phyloP scores from a whole-genome alignment of 2,113 vertebrate species.

The Cryptotis parvus region DNA sequence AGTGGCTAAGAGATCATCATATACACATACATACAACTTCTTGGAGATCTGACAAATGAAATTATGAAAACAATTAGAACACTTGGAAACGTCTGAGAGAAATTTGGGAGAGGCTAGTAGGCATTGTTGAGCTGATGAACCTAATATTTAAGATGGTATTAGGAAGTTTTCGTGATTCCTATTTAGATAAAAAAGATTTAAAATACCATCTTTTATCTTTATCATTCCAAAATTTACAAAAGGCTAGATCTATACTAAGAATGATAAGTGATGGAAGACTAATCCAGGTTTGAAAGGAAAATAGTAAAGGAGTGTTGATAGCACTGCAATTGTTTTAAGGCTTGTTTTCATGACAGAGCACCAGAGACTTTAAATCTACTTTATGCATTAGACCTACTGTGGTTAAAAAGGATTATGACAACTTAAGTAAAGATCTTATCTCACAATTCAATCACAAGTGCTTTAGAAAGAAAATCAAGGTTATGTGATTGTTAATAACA shows the following conservation, averaged over 20 bases:
- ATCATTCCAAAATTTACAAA: neutral
- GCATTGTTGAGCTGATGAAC: neutral
- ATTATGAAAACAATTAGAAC: neutral
- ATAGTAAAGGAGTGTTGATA: neutral
- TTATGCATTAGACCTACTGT: conserved; percentile 3
- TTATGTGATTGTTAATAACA: conserved; percentile 56
- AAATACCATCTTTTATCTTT: neutral
- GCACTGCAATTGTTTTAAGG: neutral
- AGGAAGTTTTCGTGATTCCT: neutral
- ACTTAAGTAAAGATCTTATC: conserved; percentile 37
- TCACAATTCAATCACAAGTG: conserved; percentile 3
- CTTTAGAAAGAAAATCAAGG: conserved; percentile 45
- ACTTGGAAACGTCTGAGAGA: neutral
- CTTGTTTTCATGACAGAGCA: neutral
- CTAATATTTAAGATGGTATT: neutral
- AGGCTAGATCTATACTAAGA: neutral
- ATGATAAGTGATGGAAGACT: neutral
- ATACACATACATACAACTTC: neutral
- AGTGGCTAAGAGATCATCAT: neutral
- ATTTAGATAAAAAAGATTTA: neutral
- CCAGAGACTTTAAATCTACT: conserved; percentile 14
- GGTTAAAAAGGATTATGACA: conserved; percentile 34
- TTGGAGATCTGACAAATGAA: neutral
- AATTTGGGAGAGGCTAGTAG: neutral
- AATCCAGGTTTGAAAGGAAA: neutral